Percentiles rank a stretch among this genome's conserved stretches.
Conservation (phyloP, 2,888 invertebrate genomes). For the Pachliopta kotzebuea region DNA sequence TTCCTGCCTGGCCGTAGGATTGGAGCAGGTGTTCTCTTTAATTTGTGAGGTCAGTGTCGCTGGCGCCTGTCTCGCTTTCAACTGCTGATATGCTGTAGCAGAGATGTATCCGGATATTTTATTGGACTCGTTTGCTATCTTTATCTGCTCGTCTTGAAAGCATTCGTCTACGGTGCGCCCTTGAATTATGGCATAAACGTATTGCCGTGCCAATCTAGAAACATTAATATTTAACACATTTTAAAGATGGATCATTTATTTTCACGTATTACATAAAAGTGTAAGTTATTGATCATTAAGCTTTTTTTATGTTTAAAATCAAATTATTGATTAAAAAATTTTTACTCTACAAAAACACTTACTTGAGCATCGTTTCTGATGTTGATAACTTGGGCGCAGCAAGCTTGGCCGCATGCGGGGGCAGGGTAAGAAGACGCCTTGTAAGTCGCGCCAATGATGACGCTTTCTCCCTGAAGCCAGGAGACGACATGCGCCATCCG, state of each 20-base stretch:
- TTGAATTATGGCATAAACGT: conserved; percentile 83
- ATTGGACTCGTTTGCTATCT: conserved; percentile 53
- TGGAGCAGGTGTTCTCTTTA: conserved; percentile 65
- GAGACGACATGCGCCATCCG: conserved; percentile 85
- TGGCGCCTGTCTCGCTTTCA: conserved; percentile 46
- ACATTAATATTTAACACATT: conserved; percentile 10
- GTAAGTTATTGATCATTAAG: too few species aligned
- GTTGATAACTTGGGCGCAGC: conserved; percentile 79
- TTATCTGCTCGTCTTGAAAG: conserved; percentile 68
- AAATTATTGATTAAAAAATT: neutral
- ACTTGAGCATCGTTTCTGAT: conserved; percentile 87
- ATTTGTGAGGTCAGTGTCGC: conserved; percentile 54
- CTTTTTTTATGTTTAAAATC: neutral
- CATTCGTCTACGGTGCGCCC: conserved; percentile 84
- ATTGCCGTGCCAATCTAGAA: conserved; percentile 82
- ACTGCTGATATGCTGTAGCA: conserved; percentile 62
- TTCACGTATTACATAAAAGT: too few species aligned
- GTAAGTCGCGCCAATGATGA: conserved; percentile 84
- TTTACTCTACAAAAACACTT: conserved; percentile 35
- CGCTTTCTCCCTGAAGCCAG: conserved; percentile 86
- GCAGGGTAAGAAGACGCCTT: conserved; percentile 76
- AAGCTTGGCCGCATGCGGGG: conserved; percentile 62
- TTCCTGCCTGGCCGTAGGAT: conserved; percentile 49
- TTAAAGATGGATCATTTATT: neutral
- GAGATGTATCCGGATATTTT: conserved; percentile 78